These are phyloP conservation scores for Eupithecia subfuscata DNA, from an alignment of 2,888 invertebrate genomes.

Conservation along the genomic window DNA sequence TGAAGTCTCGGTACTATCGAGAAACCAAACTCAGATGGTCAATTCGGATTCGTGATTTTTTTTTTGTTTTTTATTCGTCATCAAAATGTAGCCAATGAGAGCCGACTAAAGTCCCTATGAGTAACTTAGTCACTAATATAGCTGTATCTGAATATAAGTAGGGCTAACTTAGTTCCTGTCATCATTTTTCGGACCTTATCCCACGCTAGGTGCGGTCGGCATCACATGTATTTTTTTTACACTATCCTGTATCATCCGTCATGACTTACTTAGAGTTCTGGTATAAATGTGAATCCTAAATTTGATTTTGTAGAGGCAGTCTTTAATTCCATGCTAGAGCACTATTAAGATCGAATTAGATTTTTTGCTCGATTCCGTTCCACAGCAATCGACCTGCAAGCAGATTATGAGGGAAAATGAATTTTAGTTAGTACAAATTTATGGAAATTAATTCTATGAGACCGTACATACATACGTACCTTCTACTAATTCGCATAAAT, in stretches of 20 bases:
- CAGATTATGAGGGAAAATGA: not conserved
- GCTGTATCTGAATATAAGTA: too few relatives aligned
- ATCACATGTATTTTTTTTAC: too few relatives aligned
- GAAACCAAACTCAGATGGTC: not conserved
- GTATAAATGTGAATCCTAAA: not conserved
- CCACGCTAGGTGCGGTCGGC: too few relatives aligned
- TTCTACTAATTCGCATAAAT: not conserved
- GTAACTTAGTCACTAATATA: too few relatives aligned
- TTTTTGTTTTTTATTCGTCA: not conserved
- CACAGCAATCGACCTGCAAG: not conserved
- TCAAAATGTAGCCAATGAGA: not conserved
- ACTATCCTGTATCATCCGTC: too few relatives aligned
- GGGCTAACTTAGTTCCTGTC: too few relatives aligned
- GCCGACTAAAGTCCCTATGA: not conserved
- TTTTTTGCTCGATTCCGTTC: not conserved
- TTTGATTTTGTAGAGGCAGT: not conserved
- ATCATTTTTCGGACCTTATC: too few relatives aligned
- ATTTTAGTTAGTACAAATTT: not conserved
- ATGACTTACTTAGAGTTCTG: too few relatives aligned
- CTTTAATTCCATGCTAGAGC: not conserved
- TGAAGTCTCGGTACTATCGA: not conserved
- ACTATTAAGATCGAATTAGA: not conserved
- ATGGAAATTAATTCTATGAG: not conserved
- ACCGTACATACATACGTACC: not conserved
- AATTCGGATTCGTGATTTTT: not conserved